phyloP scores from a whole-genome alignment of 2,113 vertebrate genomes.

The Rostratula benghalensis region DNA sequence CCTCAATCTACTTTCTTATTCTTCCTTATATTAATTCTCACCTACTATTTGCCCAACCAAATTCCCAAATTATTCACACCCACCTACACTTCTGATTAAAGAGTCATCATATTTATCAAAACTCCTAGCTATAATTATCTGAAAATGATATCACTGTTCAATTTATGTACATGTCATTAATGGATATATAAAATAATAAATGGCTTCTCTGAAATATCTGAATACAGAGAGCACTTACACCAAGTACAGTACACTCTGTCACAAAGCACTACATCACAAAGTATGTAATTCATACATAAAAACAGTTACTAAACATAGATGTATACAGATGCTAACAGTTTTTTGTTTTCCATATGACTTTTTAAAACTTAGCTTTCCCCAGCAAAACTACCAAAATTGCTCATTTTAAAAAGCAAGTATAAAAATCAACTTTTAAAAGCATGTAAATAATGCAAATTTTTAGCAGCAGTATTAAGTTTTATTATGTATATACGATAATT shows the following conservation, averaged over 20 bases:
- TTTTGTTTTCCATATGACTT: background rate
- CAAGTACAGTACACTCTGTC: background rate
- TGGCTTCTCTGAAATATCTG: background rate
- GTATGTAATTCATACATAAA: background rate
- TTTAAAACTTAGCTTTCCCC: background rate
- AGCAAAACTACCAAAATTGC: background rate
- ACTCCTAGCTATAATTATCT: background rate
- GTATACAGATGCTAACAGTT: background rate
- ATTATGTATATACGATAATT: background rate
- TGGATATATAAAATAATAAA: background rate
- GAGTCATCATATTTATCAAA: background rate
- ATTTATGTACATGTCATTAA: background rate
- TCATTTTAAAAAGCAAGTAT: background rate
- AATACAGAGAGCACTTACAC: background rate
- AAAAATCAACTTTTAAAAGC: background rate
- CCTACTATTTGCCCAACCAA: background rate
- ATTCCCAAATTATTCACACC: background rate
- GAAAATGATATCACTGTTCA: background rate
- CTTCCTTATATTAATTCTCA: conserved; percentile 31
- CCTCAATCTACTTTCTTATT: background rate
- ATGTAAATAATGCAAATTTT: background rate
- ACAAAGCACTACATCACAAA: background rate
- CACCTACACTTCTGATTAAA: background rate
- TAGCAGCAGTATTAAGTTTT: background rate
- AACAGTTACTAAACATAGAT: background rate